phyloP scores from a whole-genome alignment of 2,113 vertebrate genomes.

The Colossoma macropomum region DNA sequence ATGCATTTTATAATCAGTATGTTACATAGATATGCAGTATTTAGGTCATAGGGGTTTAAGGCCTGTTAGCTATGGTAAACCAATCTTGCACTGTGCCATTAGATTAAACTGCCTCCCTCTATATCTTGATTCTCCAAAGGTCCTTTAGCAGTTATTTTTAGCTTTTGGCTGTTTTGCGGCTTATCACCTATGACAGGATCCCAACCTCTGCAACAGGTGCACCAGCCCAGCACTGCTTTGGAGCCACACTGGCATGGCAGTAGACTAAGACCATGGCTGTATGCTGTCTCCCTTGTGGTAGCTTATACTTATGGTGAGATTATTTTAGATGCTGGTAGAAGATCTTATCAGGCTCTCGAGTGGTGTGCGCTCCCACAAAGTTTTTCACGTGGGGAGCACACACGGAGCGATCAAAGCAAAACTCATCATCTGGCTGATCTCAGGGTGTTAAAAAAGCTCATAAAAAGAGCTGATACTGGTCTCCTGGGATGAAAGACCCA shows the following conservation, averaged over 20 bases:
- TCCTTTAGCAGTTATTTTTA: slow-evolving; percentile 68
- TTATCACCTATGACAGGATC: slow-evolving; percentile 50
- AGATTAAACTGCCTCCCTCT: slow-evolving; percentile 65
- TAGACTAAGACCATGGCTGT: slow-evolving; percentile 43
- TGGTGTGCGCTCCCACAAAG: slow-evolving; percentile 55
- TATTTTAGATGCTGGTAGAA: slow-evolving; percentile 47
- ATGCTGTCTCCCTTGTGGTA: slow-evolving; percentile 36
- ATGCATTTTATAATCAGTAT: slow-evolving; percentile 44
- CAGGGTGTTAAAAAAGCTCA: slow-evolving; percentile 30
- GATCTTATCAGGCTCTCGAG: slow-evolving; percentile 60
- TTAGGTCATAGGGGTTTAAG: slow-evolving; percentile 23
- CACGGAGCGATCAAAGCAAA: slow-evolving; percentile 54
- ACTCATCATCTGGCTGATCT: not conserved
- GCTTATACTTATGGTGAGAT: slow-evolving; percentile 55
- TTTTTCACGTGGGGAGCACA: slow-evolving; percentile 32
- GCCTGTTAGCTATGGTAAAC: slow-evolving; percentile 60
- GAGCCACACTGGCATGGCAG: not conserved
- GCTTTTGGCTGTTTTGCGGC: slow-evolving; percentile 47
- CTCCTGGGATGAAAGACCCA: slow-evolving; percentile 35
- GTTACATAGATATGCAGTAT: slow-evolving; percentile 5
- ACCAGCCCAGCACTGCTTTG: not conserved
- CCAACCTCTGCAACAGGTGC: slow-evolving; percentile 67
- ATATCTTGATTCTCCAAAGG: slow-evolving; percentile 66
- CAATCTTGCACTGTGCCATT: slow-evolving; percentile 57
- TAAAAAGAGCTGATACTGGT: slow-evolving; percentile 27